Conservation (phyloP, 2,888 invertebrate species). For the Hypolimnas misippus region DNA sequence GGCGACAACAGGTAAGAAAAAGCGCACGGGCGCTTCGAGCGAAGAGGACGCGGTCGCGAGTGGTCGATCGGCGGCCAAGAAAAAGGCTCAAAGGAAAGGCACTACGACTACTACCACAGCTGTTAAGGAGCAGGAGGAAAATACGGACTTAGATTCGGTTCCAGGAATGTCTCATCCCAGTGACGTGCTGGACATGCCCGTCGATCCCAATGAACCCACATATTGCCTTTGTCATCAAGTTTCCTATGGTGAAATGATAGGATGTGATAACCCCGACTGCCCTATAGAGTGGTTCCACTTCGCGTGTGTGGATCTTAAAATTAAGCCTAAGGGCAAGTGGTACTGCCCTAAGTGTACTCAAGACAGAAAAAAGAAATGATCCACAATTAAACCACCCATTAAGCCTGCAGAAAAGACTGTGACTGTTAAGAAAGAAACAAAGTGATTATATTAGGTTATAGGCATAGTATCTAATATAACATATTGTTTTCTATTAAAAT, state of each 20-base stretch:
- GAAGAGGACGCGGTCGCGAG: constrained; percentile 73
- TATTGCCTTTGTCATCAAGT: constrained; percentile 99
- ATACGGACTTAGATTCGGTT: constrained; percentile 78
- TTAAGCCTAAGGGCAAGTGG: constrained; percentile 97
- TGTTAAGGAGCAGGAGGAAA: constrained; percentile 73
- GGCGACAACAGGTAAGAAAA: constrained; percentile 76
- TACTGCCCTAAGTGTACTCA: constrained; percentile 96
- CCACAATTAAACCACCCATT: constrained; percentile 59
- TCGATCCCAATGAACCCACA: constrained; percentile 99
- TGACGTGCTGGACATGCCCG: constrained; percentile 95
- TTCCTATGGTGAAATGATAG: constrained; percentile 98
- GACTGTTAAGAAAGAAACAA: constrained; percentile 67
- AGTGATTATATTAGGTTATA: constrained; percentile 51
- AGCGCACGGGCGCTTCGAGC: constrained; percentile 81
- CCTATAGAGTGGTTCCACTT: constrained; percentile 99
- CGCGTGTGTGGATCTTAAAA: constrained; percentile 94
- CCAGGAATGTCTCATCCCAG: constrained; percentile 91
- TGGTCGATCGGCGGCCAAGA: constrained; percentile 73
- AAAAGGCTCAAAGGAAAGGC: constrained; percentile 73
- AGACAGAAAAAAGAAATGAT: constrained; percentile 91
- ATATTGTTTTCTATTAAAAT: constrained; percentile 42
- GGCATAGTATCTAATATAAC: constrained; percentile 40
- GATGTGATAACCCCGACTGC: constrained; percentile 95
- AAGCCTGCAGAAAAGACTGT: constrained; percentile 74
- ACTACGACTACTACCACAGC: constrained; percentile 64